Conservation (phyloP, 2,113 vertebrate genomes). For the Dendropsophus ebraccatus region DNA sequence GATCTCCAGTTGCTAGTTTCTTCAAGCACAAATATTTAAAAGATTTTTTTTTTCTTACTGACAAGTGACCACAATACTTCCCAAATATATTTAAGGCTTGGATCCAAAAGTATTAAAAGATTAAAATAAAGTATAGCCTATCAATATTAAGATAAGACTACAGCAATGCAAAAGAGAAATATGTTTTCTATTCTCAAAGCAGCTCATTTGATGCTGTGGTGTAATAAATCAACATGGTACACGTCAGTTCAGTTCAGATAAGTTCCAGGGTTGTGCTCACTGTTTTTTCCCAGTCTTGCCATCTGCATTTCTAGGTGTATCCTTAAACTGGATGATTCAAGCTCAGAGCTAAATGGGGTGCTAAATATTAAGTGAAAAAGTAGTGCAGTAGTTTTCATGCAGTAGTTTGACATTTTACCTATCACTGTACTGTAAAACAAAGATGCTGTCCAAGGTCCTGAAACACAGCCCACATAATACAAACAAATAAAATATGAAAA, state of each 20-base stretch:
- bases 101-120: conserved; percentile 19
- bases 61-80: background rate
- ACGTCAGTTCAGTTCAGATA: conserved; percentile 35
- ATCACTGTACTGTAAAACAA: too few species aligned
- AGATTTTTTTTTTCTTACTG: background rate
- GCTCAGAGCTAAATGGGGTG: background rate
- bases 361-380: background rate
- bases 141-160: conserved; percentile 35
- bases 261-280: background rate
- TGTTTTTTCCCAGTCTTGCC: background rate
- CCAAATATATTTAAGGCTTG: background rate
- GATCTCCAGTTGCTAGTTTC: background rate
- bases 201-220: conserved; percentile 4
- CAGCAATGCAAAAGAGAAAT: conserved; percentile 16
- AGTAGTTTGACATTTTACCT: too few species aligned
- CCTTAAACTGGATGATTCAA: background rate
- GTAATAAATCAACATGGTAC: conserved; percentile 47
- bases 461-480: too few species aligned
- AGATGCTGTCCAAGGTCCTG: too few species aligned
- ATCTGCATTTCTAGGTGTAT: background rate
- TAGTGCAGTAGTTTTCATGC: too few species aligned
- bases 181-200: conserved; percentile 18
- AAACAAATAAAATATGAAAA: too few species aligned
- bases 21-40: background rate
- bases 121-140: background rate